Evolutionary conservation across 2,888 invertebrate species (phyloP), one percentile per base, ranked within the genome.

Genomic region (Esperia sulphurella): DNA sequence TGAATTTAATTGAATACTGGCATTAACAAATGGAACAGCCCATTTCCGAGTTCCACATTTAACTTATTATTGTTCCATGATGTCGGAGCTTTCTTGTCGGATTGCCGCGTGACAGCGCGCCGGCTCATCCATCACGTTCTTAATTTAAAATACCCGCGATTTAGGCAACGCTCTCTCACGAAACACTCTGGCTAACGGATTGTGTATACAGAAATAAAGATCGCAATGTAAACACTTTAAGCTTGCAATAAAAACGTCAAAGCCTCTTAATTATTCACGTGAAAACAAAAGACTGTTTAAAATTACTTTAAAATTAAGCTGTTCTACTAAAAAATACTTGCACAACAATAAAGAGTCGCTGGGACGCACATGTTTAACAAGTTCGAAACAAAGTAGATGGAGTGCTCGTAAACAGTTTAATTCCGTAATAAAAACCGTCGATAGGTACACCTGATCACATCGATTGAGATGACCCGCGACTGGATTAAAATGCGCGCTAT

Each of bases 1-100:
- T 75, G 80, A 80, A 84, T 85, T 83, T 84, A 87, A 88, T 87
- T 87, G 87, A 88, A 88, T 83, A 79, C 83, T 82, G 83, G 85
- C 84, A 84, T 85, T 86, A 86, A 87, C 87, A 83, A 88, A 87
- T 85, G 85, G 82, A 84, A 73, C 76, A 73, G 72, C 68, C 80
- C 81, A 71, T 83, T 84, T 80, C 79, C 76, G 79, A 84, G 83
- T 83, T 82, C 79, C 76, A 80, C 80, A 80, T 85, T 83, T 80
- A 83, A 86, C 77, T 85, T 85, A 82, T 85, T 85, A 85, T 80
- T 83, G 86, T 81, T 76, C 75, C 79, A 73, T 80, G 79, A 79
- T 83, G 82, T 63, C 69, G 71, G 71, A 67, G 68, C 71, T 70
- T 67, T 75, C 70, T 73, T 75, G 66, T 65, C 66, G 71, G 76